A percentile compares a stretch with the other conserved stretches of the same genome.
Evolutionary conservation across 2,113 vertebrate species (phyloP).

Genomic region (Lichenostomus cassidix): DNA sequence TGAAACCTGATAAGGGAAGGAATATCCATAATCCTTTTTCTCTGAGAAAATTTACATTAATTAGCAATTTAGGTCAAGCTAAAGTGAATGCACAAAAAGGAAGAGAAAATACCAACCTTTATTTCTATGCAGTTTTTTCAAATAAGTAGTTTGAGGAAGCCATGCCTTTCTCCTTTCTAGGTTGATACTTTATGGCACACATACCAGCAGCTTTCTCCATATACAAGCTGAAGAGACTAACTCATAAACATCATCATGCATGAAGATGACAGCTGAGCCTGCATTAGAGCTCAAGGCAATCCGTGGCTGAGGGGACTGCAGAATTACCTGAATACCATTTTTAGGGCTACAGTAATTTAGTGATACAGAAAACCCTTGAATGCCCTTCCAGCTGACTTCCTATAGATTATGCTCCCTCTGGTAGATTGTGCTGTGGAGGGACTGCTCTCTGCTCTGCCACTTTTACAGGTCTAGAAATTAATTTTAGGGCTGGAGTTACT

Average conservation of each 20-base stretch:
- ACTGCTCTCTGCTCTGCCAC: background rate
- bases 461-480: background rate
- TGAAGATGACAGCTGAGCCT: background rate
- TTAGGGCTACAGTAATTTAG: background rate
- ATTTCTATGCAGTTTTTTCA: background rate
- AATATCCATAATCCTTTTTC: slow-evolving; percentile 45
- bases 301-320: background rate
- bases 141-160: background rate
- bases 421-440: background rate
- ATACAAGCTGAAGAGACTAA: background rate
- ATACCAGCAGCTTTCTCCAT: background rate
- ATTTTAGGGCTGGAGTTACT: background rate
- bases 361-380: slow-evolving; percentile 1
- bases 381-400: background rate
- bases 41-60: slow-evolving; percentile 56
- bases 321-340: slow-evolving; percentile 18
- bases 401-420: background rate
- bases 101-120: background rate
- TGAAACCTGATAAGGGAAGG: slow-evolving; percentile 36
- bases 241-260: background rate
- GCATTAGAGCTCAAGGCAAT: background rate
- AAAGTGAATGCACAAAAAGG: background rate
- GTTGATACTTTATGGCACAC: background rate
- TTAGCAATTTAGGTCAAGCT: slow-evolving; percentile 58
- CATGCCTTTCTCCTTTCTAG: background rate